Evolutionary conservation across 2,888 invertebrate genomes (phyloP), one percentile per base, ranked within the genome.

Genomic region (Trisateles emortualis): DNA sequence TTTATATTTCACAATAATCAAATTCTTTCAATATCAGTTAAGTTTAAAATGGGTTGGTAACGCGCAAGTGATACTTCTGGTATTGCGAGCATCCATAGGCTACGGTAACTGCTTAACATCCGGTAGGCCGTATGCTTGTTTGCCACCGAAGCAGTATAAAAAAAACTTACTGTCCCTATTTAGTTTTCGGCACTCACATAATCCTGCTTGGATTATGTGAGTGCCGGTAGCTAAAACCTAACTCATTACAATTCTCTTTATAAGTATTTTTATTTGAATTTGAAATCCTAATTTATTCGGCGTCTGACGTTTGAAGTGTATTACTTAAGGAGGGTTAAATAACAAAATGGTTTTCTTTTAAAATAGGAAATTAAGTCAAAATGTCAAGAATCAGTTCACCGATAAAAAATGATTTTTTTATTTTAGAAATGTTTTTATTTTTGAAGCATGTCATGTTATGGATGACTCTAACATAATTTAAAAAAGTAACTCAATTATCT

Each of bases 181-280:
- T 38, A 39, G 19, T 19, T 48, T 24, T 43, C 5, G 10, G 13
- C 14, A 9, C 19, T 35, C 9, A 5, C 13, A 22, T 44, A 40
- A 48, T 48, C 33, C 19, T 13, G n/a, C n/a, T n/a, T n/a, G 17
- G 24, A n/a, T 26, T 40, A 48, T n/a, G n/a, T n/a, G n/a, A n/a
- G n/a, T n/a, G 44, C 35, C 39, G 24, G 32, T 26, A 38, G 16
- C 30, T n/a, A 39, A 45, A 36, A 47, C 16, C 35, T 43, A 53
- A 4, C 13, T 51, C 11, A 46, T 46, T 47, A 51, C 24, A 50
- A 50, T 40, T 55, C 46, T 16, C 36, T 46, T 39, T 17, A 9
- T 22, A 54, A 45, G 44, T 39, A 46, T 33, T 47, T 43, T 56
- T 47, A 46, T 42, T 46, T 42, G 36, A 55, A 50, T 55, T 50